Conservation (phyloP, 1,140 invertebrate genomes). For the Cepaea nemoralis region DNA sequence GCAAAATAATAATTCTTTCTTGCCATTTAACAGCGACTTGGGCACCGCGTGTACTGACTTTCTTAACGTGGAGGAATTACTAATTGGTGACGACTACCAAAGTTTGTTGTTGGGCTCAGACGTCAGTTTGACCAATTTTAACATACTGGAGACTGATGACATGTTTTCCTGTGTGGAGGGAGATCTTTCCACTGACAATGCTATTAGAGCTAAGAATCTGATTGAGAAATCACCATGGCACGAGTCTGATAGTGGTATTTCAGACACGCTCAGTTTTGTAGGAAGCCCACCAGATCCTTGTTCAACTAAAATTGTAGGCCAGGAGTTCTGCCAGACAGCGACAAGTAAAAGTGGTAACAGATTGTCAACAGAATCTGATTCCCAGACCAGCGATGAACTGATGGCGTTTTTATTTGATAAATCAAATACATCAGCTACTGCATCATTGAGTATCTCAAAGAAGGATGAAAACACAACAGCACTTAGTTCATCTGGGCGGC, state of each 20-base stretch:
- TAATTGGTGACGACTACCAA: background rate
- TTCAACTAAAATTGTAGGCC: background rate
- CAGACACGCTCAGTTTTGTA: conserved; percentile 34
- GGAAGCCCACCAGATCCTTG: background rate
- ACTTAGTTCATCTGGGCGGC: background rate
- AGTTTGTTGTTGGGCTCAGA: background rate
- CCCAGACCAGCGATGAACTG: background rate
- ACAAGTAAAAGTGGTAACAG: background rate
- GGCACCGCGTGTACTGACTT: background rate
- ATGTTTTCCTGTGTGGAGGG: background rate
- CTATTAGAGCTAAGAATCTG: background rate
- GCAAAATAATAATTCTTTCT: background rate
- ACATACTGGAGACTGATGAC: background rate
- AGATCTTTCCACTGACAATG: background rate
- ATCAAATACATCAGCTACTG: background rate
- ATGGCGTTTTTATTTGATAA: conserved; percentile 1
- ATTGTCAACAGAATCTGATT: too few relatives aligned
- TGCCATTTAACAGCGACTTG: background rate
- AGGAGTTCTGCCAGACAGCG: too few relatives aligned
- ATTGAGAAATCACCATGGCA: conserved; percentile 60
- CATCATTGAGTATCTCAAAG: background rate
- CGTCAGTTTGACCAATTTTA: background rate
- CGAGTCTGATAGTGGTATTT: conserved; percentile 61
- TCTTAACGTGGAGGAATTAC: background rate
- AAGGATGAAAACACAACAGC: background rate